Conservation (phyloP, 2,113 vertebrate species). For the Vanacampus margaritifer region DNA sequence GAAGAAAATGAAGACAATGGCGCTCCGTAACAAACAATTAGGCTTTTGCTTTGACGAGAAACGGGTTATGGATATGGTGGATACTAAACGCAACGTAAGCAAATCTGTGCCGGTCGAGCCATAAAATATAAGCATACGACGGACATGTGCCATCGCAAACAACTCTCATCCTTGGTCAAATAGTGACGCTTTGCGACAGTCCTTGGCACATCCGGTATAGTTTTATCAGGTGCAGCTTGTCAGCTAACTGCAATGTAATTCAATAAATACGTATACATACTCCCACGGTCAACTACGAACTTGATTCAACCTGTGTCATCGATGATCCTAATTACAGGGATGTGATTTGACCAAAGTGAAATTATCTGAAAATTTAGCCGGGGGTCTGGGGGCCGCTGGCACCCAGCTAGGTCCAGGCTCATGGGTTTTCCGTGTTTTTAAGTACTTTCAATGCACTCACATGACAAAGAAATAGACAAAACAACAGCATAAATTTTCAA, state of each 20-base stretch:
- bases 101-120: not conserved
- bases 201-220: not conserved
- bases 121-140: not conserved
- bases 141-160: not conserved
- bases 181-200: not conserved
- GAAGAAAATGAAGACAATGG: not conserved
- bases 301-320: not conserved
- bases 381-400: too few relatives aligned
- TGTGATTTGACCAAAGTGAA: too few relatives aligned
- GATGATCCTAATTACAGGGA: not conserved
- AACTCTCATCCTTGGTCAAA: not conserved
- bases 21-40: not conserved
- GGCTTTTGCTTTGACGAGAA: not conserved
- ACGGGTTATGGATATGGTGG: not conserved
- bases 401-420: too few relatives aligned
- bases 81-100: not conserved
- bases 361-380: too few relatives aligned
- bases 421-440: too few relatives aligned
- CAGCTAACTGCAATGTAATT: not conserved
- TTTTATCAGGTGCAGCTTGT: not conserved
- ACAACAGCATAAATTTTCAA: too few relatives aligned
- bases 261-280: not conserved
- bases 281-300: not conserved
- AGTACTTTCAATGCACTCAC: too few relatives aligned
- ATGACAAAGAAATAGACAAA: too few relatives aligned